Percentiles rank a stretch among this genome's conserved stretches.
Evolutionary conservation across 2,888 invertebrate genomes (phyloP).

Genomic region (Patella caerulea): DNA sequence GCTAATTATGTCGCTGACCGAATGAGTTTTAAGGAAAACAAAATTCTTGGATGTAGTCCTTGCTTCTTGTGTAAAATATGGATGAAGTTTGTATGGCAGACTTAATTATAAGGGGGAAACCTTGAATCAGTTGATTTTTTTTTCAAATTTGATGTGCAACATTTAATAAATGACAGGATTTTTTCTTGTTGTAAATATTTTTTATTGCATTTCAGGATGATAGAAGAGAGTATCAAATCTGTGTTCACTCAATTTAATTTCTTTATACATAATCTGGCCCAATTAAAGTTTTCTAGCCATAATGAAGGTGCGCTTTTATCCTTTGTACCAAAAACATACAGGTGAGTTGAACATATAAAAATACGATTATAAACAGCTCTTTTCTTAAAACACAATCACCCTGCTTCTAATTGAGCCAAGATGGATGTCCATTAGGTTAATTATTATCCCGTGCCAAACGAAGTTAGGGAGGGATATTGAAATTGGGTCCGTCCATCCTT

Average conservation of each 20-base stretch:
- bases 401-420: no score
- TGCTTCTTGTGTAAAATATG: no score
- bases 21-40: no score
- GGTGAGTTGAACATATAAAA: conserved; percentile 75
- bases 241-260: conserved; percentile 98
- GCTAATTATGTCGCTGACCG: no score
- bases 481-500: no score
- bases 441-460: no score
- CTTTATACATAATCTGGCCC: conserved; percentile 96
- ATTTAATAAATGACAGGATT: background rate
- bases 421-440: no score
- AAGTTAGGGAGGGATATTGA: no score
- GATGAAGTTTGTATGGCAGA: no score
- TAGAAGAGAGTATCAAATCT: conserved; percentile 92
- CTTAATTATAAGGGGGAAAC: no score
- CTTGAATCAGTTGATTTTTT: background rate
- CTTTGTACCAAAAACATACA: conserved; percentile 94
- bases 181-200: background rate
- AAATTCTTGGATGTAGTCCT: no score
- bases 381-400: no score
- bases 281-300: conserved; percentile 90
- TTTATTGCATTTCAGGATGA: conserved; percentile 76
- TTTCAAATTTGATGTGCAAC: background rate
- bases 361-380: background rate
- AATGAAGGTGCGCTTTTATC: conserved; percentile 79